These are phyloP conservation scores for Glaucidium brasilianum DNA, from an alignment of 2,113 vertebrate genomes.

Conservation along the genomic window DNA sequence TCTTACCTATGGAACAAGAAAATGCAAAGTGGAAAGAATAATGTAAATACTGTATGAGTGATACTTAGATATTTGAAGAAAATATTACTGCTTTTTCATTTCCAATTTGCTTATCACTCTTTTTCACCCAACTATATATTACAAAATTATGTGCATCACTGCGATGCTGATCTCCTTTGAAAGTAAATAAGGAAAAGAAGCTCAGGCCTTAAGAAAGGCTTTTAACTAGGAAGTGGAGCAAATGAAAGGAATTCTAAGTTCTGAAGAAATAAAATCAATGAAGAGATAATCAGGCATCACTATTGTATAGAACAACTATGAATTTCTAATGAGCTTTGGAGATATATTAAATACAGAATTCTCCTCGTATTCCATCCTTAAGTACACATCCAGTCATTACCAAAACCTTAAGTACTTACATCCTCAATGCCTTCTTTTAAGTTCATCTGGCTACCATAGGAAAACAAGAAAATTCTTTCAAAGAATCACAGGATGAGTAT, in stretches of 20 bases:
- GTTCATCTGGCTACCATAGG: background rate
- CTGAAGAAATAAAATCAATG: background rate
- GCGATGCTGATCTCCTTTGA: constrained; percentile 29
- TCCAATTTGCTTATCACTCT: background rate
- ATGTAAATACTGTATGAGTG: background rate
- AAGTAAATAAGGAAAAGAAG: constrained; percentile 44
- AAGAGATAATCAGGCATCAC: background rate
- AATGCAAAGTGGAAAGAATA: background rate
- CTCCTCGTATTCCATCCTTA: background rate
- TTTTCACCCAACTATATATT: background rate
- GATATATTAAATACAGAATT: background rate
- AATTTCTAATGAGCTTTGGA: constrained; percentile 11
- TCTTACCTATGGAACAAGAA: background rate
- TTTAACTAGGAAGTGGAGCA: background rate
- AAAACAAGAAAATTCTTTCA: background rate
- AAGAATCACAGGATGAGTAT: background rate
- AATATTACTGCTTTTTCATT: background rate
- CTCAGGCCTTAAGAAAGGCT: background rate
- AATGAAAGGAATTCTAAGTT: background rate
- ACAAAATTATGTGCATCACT: background rate
- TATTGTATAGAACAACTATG: background rate
- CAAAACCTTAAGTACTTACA: background rate
- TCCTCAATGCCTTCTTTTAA: background rate
- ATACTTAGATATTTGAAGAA: background rate
- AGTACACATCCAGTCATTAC: background rate